Evolutionary conservation across 2,888 invertebrate species (phyloP), one percentile per base, ranked within the genome.

Genomic region (Hetaerina titia): DNA sequence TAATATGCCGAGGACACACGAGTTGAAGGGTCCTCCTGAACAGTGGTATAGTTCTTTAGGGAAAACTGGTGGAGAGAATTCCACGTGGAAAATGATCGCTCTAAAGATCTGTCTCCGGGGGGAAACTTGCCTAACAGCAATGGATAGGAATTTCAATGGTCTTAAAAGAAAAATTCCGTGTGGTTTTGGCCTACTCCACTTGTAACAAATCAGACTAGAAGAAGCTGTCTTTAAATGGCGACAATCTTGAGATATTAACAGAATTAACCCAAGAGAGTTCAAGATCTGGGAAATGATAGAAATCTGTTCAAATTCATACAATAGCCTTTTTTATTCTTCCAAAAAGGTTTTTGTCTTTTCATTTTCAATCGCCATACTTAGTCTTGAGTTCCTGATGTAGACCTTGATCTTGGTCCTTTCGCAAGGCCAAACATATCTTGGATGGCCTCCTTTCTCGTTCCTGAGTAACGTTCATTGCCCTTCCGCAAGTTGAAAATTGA

Each of bases 131-230:
- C 7, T 11, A 81, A 81, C n/a, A 31, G 22, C 74, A 22, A 81
- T 22, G 15, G 74, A n/a, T 31, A 22, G 9, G 13, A 81, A 31
- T 81, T 81, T 45, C 45, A 45, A 2, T 1, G 45, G 25, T 31
- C 25, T 22, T 81, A 25, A 31, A 81, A 81, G 31, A 81, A 81
- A 25, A 9, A n/a, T n/a, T 22, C 7, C 22, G 69, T n/a, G 25
- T 31, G 81, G 31, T 81, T 81, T 25, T 81, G 81, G 31, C 81
- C 81, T 81, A 81, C 81, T 81, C 81, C 15, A 81, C 81, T 81
- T 31, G 25, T 13, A 31, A 25, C 13, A 81, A n/a, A 81, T 31
- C 81, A 81, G 81, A 15, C 81, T 81, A 25, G 81, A 31, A 25
- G 81, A 13, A 31, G 81, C 25, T 31, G 81, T 81, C 81, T 81